Evolutionary conservation across 2,888 invertebrate genomes (phyloP), one percentile per base, ranked within the genome.

Genomic region (Spilosoma lubricipeda): DNA sequence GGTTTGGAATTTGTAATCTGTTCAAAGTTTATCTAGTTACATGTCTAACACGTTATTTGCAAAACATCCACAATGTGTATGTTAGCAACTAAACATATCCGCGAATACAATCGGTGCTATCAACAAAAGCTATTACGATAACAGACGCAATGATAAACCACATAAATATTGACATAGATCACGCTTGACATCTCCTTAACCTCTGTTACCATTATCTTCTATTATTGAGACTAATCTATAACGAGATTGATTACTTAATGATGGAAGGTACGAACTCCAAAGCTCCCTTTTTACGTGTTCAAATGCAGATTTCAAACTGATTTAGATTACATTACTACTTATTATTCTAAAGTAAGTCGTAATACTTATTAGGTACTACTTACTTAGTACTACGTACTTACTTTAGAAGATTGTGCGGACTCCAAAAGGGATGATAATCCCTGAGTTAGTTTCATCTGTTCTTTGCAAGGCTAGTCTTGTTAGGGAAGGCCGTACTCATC

Each of bases 81-180:
- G 89, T 72, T 90, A 86, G 90, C 87, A 90, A 91, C 92, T 67
- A 71, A 76, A 72, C 67, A 87, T 77, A 89, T 91, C 87, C 87
- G 90, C 85, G 82, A 90, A 85, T 86, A 91, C 89, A 88, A 91
- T 91, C 85, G 77, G 77, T 80, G 79, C 77, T 87, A 90, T 89
- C 87, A 86, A 90, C 86, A 87, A 87, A 87, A 83, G 81, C 88
- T 86, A 90, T 90, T 80, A 79, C 75, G 85, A 87, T 86, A 90
- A 70, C 36, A 30, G 39, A 87, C 85, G 69, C 86, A 80, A 68
- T 76, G 86, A 86, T 87, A 82, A 52, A 89, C 65, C 79, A 92
- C 91, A 90, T 90, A 93, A 94, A 94, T 95, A 94, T 95, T 95
- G 94, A 95, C 95, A 93, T 90, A 93, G 90, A 92, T 93, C 90